Base-by-base conservation (phyloP, 2,888 invertebrate genomes). In the Drosophila diplacantha region DNA sequence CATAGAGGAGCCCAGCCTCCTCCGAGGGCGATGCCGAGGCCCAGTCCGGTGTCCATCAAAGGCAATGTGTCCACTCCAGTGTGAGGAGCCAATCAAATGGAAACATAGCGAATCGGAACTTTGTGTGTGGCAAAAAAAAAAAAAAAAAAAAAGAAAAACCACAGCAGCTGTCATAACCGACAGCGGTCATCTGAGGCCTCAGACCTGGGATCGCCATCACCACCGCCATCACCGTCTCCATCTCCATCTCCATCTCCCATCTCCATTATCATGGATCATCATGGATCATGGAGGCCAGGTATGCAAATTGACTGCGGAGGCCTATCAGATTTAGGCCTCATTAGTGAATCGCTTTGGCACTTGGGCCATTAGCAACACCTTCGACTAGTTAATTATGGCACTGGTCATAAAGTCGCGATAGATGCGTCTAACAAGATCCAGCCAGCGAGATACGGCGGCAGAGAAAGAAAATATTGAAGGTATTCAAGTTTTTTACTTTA, bases 361-460 rank as follows among this genome's bases (percentile, higher is more conserved):
- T 52, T 20, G 18, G 44, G 57, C 69, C 59, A 76, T 76, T 80
- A 72, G 81, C 72, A 72, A 77, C 77, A 77, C 77, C 81, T 81
- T 66, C 46, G 58, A 54, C 41, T 59, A 59, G 56, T 58, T 72
- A 71, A 78, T 73, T 75, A 72, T 73, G 61, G 72, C 39, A 49
- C 54, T 35, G 26, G 43, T 69, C 49, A 77, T 80, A 77, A 74
- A 73, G 74, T 56, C 71, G 57, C 31, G 34, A 47, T 57, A 26
- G 47, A 34, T 46, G 44, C 61, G 20, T 9, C 46, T 31, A 54
- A 67, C 66, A 47, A 61, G 68, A 60, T 56, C 41, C n/a, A 70
- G 46, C 31, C 41, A 14, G 7, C 34, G 41, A 51, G 54, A 60
- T 20, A 43, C 24, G 34, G 20, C 39, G 29, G 22, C 52, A 37